Evolutionary conservation across 2,113 vertebrate species (phyloP).

Genomic region (Sterrhoptilus dennistouni): DNA sequence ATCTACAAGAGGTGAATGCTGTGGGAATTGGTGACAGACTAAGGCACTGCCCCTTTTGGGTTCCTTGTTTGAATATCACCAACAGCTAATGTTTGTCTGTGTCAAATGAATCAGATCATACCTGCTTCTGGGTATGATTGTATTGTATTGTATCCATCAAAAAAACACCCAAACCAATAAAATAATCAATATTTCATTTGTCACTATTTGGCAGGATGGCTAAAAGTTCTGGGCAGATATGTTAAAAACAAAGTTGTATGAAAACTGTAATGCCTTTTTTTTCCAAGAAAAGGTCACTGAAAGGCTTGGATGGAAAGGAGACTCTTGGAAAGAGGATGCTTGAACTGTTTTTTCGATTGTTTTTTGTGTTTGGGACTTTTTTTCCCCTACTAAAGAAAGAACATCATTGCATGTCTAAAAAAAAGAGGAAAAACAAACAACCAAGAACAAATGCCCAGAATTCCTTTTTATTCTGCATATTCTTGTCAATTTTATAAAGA

Average conservation of each 20-base stretch:
- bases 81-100: background rate
- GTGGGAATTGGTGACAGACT: background rate
- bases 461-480: background rate
- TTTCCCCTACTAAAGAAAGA: background rate
- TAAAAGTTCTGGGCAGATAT: background rate
- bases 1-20: background rate
- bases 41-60: background rate
- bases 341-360: background rate
- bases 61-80: background rate
- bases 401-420: background rate
- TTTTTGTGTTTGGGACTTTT: background rate
- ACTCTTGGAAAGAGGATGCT: background rate
- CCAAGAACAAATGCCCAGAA: background rate
- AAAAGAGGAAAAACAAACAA: background rate
- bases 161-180: background rate
- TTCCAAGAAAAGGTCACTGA: background rate
- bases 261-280: background rate
- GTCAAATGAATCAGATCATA: background rate
- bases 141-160: background rate
- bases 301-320: background rate
- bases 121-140: background rate
- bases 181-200: background rate
- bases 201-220: background rate
- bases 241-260: background rate
- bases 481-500: background rate